Conservation (phyloP, 1,140 invertebrate species). For the Macrosteles quadrilineatus region DNA sequence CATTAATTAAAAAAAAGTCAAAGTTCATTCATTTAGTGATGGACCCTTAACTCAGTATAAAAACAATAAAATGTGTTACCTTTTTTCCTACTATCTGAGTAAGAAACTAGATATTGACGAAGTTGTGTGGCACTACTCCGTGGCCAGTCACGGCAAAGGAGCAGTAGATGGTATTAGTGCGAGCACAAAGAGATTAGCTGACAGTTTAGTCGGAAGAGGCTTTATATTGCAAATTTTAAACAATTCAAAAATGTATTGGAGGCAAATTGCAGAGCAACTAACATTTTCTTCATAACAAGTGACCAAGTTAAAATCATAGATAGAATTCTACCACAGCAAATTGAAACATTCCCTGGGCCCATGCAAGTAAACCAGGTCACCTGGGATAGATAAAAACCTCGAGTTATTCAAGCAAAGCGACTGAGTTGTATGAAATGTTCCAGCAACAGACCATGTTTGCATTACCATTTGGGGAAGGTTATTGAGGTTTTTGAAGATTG, state of each 20-base stretch:
- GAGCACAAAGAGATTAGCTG: constrained; percentile 38
- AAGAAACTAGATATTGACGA: constrained; percentile 30
- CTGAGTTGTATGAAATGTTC: constrained; percentile 27
- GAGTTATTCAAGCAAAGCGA: constrained; percentile 12
- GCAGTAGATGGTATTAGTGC: constrained; percentile 42
- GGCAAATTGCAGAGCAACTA: constrained; percentile 3
- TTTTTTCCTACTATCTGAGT: constrained; percentile 25
- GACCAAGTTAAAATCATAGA: constrained; percentile 17
- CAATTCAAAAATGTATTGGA: constrained; percentile 24
- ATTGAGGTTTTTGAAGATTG: too few relatives aligned
- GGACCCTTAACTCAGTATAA: constrained; percentile 21
- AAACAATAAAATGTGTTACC: constrained; percentile 35
- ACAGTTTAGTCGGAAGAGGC: constrained; percentile 36
- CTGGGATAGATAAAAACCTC: constrained; percentile 25
- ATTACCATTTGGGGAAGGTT: constrained; percentile 21
- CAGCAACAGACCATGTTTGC: constrained; percentile 13
- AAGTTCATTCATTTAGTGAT: constrained; percentile 29
- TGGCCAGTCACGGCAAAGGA: constrained; percentile 43
- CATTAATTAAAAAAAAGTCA: too few relatives aligned
- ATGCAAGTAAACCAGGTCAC: constrained; percentile 29
- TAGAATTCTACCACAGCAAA: neutral
- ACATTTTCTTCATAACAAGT: constrained; percentile 14
- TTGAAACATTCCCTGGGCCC: constrained; percentile 19
- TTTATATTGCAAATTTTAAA: constrained; percentile 32
- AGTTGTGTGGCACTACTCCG: constrained; percentile 39